Evolutionary conservation across 2,113 vertebrate genomes (phyloP).

Genomic region (Anarrhichthys ocellatus): DNA sequence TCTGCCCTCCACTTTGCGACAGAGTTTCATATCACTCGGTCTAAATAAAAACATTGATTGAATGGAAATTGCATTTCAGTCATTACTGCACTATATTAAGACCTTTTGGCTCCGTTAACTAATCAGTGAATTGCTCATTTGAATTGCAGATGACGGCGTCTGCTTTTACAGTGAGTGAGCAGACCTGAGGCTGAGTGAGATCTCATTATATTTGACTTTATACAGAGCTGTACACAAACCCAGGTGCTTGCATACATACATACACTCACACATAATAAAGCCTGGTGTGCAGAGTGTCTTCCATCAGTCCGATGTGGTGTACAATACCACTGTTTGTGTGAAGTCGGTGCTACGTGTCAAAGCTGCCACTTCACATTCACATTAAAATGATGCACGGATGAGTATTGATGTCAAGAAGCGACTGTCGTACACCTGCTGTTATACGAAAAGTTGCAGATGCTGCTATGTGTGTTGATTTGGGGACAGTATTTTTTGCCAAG

Average conservation of each 20-base stretch:
- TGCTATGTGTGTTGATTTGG: neutral
- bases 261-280: neutral
- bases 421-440: neutral
- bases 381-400: neutral
- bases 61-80: conserved; percentile 61
- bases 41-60: conserved; percentile 66
- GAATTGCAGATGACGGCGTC: conserved; percentile 56
- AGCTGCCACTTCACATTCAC: neutral
- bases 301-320: neutral
- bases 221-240: conserved; percentile 4
- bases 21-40: conserved; percentile 53
- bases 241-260: neutral
- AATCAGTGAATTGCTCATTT: conserved; percentile 66
- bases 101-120: conserved; percentile 62
- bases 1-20: conserved; percentile 34
- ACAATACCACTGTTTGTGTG: neutral
- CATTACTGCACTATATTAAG: conserved; percentile 60
- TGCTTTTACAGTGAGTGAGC: conserved; percentile 51
- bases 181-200: conserved; percentile 43
- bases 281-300: neutral
- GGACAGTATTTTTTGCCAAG: neutral
- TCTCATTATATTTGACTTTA: conserved; percentile 46
- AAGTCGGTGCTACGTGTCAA: neutral
- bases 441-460: neutral
- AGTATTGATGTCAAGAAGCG: neutral